Evolutionary conservation across 1,140 invertebrate genomes (phyloP).

Genomic region (Sycophaga agraensis): DNA sequence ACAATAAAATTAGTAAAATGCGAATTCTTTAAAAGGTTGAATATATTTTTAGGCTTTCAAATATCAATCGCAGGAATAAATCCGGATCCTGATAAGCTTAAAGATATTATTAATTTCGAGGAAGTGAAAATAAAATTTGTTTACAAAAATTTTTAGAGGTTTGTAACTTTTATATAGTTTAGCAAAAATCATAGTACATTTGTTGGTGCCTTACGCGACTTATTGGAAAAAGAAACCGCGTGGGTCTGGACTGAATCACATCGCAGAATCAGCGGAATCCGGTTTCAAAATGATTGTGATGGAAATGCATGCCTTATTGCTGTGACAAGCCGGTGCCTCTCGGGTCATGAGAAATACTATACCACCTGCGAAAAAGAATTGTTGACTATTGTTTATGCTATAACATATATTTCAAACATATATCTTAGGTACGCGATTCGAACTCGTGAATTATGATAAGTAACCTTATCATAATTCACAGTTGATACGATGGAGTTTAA

Average conservation of each 20-base stretch:
- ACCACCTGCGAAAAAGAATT: no score
- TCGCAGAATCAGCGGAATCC: not conserved
- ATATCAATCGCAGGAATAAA: constrained; percentile 32
- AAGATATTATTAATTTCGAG: constrained; percentile 40
- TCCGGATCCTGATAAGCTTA: constrained; percentile 40
- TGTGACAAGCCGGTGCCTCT: constrained; percentile 1
- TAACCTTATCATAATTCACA: constrained; percentile 11
- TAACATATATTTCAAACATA: no score
- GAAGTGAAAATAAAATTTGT: constrained; percentile 40
- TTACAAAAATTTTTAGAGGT: constrained; percentile 28
- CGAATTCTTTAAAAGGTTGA: not conserved
- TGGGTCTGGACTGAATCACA: no score
- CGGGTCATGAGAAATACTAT: not conserved
- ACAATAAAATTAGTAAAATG: no score
- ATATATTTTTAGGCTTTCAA: constrained; percentile 6
- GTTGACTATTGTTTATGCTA: constrained; percentile 14
- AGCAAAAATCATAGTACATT: no score
- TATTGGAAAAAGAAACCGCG: no score
- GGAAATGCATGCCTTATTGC: not conserved
- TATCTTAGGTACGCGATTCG: not conserved
- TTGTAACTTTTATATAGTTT: no score
- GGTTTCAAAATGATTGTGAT: constrained; percentile 4
- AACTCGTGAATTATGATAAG: constrained; percentile 21
- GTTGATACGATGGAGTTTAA: constrained; percentile 13
- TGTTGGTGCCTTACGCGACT: not conserved